A percentile compares a stretch with the other conserved stretches of the same genome.
phyloP scores from a whole-genome alignment of 2,113 vertebrate species.

The Corythornis vintsioides region DNA sequence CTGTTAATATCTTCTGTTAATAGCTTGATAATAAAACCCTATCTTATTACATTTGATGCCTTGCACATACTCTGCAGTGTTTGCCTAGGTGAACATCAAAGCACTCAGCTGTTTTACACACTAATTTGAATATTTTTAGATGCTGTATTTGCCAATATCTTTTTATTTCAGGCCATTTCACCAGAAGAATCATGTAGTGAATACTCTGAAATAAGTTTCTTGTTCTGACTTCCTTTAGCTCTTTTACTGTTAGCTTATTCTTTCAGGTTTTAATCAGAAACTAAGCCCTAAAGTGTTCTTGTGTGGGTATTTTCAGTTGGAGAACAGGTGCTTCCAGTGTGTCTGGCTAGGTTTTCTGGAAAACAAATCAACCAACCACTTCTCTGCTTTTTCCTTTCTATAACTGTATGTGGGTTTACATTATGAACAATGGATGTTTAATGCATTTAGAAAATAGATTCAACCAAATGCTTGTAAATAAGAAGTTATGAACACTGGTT shows the following conservation, averaged over 20 bases:
- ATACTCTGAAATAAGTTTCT: constrained; percentile 33
- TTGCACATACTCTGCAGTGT: not conserved
- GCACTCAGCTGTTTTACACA: not conserved
- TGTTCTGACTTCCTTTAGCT: not conserved
- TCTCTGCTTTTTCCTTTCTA: constrained; percentile 8
- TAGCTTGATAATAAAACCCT: not conserved
- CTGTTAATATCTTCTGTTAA: constrained; percentile 10
- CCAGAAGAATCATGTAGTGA: not conserved
- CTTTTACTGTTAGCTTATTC: constrained; percentile 44
- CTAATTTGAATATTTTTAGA: not conserved
- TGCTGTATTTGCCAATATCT: not conserved
- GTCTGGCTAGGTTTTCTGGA: constrained; percentile 26
- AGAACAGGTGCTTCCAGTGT: constrained; percentile 25
- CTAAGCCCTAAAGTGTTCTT: not conserved
- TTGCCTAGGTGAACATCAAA: not conserved
- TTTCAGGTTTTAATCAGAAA: not conserved
- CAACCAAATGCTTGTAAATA: not conserved
- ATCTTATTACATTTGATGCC: not conserved
- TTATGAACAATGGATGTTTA: not conserved
- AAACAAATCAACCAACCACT: not conserved
- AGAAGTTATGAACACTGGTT: not conserved
- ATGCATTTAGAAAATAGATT: not conserved
- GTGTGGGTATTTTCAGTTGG: not conserved
- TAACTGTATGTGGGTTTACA: not conserved
- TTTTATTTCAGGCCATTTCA: constrained; percentile 55